These are phyloP conservation scores for Amblyjoppa proteus DNA, from an alignment of 2,888 invertebrate genomes.

Conservation along the genomic window DNA sequence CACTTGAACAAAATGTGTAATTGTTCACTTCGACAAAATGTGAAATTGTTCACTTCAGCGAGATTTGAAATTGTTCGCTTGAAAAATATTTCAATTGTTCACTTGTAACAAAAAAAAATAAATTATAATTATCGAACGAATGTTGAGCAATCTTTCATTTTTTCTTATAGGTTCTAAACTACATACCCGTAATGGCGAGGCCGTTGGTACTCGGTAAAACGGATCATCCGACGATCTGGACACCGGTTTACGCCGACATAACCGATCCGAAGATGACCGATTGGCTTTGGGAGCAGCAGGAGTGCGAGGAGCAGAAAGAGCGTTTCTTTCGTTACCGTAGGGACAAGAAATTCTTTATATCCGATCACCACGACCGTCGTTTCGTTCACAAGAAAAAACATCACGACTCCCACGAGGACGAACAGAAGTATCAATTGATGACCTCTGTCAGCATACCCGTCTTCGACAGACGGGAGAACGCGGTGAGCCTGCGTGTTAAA, in stretches of 20 bases:
- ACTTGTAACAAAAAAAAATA: not conserved
- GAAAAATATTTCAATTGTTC: not conserved
- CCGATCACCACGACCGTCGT: constrained; percentile 88
- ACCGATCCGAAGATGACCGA: constrained; percentile 96
- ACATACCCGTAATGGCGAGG: constrained; percentile 98
- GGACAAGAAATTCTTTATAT: constrained; percentile 87
- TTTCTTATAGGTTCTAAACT: constrained; percentile 89
- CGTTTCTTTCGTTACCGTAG: constrained; percentile 90
- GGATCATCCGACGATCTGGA: constrained; percentile 97
- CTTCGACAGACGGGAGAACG: constrained; percentile 94
- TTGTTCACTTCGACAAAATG: too few species aligned
- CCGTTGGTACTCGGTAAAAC: constrained; percentile 95
- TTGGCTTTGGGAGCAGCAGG: constrained; percentile 94
- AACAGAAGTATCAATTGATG: constrained; percentile 92
- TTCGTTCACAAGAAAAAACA: constrained; percentile 86
- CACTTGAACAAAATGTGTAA: too few species aligned
- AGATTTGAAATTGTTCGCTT: too few species aligned
- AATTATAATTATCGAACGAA: not conserved
- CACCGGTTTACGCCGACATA: constrained; percentile 97
- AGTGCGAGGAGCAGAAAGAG: constrained; percentile 92
- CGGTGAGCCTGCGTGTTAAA: constrained; percentile 87
- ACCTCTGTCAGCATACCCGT: constrained; percentile 97
- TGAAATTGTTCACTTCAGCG: too few species aligned
- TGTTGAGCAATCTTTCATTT: not conserved
- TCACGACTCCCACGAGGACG: constrained; percentile 87